Conservation (phyloP, 2,888 invertebrate species). For the Drosophila mayaguana region DNA sequence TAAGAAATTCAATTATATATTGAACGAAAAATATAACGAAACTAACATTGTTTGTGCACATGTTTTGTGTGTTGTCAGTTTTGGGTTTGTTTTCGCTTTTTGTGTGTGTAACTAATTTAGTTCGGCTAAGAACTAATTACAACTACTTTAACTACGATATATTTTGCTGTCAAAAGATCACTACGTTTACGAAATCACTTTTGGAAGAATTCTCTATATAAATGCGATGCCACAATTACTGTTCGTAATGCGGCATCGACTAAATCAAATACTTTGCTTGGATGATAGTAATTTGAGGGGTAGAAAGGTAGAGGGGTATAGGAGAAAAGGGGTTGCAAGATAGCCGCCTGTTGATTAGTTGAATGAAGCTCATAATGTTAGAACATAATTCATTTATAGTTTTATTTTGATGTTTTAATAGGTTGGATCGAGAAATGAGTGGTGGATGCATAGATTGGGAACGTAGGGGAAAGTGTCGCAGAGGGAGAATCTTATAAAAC, state of each 20-base stretch:
- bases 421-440: slow-evolving; percentile 11
- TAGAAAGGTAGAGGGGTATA: not conserved
- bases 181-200: slow-evolving; percentile 75
- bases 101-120: slow-evolving; percentile 53
- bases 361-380: slow-evolving; percentile 19
- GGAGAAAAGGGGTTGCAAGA: slow-evolving; percentile 1
- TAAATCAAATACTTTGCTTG: slow-evolving; percentile 73
- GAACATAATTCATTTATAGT: not conserved
- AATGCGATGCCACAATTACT: slow-evolving; percentile 60
- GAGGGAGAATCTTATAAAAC: slow-evolving; percentile 71
- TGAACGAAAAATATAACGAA: slow-evolving; percentile 44
- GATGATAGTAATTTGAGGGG: slow-evolving; percentile 24
- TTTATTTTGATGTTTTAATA: slow-evolving; percentile 14
- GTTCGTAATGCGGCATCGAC: slow-evolving; percentile 61
- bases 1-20: slow-evolving; percentile 42
- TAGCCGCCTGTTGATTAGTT: slow-evolving; percentile 21
- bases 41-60: slow-evolving; percentile 33
- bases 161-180: slow-evolving; percentile 70
- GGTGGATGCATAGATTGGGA: not conserved
- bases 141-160: slow-evolving; percentile 51
- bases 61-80: slow-evolving; percentile 21
- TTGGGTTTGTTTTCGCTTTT: slow-evolving; percentile 13
- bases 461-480: slow-evolving; percentile 27
- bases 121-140: slow-evolving; percentile 72
- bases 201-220: slow-evolving; percentile 63